Evolutionary conservation across 2,797 vertebrate genomes (phyloP).

Genomic region (Trematomus bernacchii): DNA sequence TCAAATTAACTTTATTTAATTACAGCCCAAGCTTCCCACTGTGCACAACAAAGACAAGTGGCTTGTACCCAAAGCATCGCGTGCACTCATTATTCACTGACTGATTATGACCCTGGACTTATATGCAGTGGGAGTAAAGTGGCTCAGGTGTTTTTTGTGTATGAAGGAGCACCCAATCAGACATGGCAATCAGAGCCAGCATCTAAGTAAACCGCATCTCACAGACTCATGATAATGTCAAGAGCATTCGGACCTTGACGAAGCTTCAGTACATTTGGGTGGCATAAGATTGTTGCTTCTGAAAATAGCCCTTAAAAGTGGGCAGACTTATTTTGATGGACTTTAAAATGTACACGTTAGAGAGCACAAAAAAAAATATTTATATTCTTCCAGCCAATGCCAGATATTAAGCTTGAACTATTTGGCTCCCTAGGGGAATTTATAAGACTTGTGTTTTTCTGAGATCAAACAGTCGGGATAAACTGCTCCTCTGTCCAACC

Average conservation of each 20-base stretch:
- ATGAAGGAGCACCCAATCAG: conserved; percentile 42
- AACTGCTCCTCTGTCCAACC: conserved; percentile 65
- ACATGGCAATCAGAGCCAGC: conserved; percentile 36
- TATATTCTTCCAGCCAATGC: conserved; percentile 34
- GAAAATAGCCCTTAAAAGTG: conserved; percentile 12
- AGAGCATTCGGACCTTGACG: conserved; percentile 19
- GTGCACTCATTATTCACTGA: conserved; percentile 26
- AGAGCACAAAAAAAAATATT: conserved; percentile 19
- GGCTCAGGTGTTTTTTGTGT: conserved; percentile 52
- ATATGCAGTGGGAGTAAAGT: conserved; percentile 27
- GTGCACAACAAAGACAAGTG: conserved; percentile 53
- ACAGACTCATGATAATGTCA: conserved; percentile 47
- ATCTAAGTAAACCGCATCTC: conserved; percentile 18
- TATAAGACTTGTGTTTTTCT: conserved; percentile 49
- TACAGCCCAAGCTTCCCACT: conserved; percentile 43
- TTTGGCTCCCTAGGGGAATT: conserved; percentile 40
- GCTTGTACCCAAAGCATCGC: conserved; percentile 38
- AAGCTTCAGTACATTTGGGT: conserved; percentile 13
- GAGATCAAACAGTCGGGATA: conserved; percentile 58
- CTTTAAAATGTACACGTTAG: not conserved
- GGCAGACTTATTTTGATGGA: conserved; percentile 8
- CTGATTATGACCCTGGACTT: conserved; percentile 52
- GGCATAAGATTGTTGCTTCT: conserved; percentile 23
- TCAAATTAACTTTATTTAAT: conserved; percentile 75
- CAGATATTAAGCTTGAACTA: conserved; percentile 53